phyloP scores from a whole-genome alignment of 1,140 invertebrate species.

The Gonatopus flavifemur region DNA sequence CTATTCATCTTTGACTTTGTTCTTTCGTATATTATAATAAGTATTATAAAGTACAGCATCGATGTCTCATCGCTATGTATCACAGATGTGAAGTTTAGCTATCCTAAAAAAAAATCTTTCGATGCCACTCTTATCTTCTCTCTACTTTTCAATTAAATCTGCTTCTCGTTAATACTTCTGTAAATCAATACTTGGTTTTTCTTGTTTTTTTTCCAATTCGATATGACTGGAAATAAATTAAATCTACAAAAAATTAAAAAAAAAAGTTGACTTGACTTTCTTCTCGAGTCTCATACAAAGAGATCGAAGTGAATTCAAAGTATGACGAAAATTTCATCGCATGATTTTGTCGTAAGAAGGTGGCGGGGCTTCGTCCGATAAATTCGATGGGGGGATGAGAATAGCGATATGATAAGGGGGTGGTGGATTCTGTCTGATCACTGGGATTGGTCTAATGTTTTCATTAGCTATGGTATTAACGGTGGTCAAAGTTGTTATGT shows the following conservation, averaged over 20 bases:
- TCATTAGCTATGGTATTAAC: constrained; percentile 26
- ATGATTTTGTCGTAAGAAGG: constrained; percentile 68
- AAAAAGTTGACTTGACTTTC: no score
- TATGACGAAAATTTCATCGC: constrained; percentile 60
- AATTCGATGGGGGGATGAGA: constrained; percentile 60
- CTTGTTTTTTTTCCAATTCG: no score
- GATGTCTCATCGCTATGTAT: constrained; percentile 25
- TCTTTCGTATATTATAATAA: neutral
- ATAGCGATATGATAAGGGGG: constrained; percentile 72
- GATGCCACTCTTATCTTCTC: no score
- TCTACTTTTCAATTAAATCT: no score
- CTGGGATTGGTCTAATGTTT: constrained; percentile 31
- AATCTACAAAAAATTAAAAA: no score
- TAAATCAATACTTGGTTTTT: no score
- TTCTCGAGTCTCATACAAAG: no score
- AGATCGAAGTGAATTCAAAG: no score
- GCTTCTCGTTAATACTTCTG: no score
- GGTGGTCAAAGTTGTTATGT: constrained; percentile 26
- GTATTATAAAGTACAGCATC: constrained; percentile 8
- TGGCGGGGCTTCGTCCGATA: constrained; percentile 61
- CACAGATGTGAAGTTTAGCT: constrained; percentile 32
- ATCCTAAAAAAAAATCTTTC: constrained; percentile 22
- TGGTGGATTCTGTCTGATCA: constrained; percentile 50
- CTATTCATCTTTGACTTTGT: constrained; percentile 11
- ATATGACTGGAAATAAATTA: no score